phyloP scores from a whole-genome alignment of 2,113 vertebrate species.

The Hystrix cristata region DNA sequence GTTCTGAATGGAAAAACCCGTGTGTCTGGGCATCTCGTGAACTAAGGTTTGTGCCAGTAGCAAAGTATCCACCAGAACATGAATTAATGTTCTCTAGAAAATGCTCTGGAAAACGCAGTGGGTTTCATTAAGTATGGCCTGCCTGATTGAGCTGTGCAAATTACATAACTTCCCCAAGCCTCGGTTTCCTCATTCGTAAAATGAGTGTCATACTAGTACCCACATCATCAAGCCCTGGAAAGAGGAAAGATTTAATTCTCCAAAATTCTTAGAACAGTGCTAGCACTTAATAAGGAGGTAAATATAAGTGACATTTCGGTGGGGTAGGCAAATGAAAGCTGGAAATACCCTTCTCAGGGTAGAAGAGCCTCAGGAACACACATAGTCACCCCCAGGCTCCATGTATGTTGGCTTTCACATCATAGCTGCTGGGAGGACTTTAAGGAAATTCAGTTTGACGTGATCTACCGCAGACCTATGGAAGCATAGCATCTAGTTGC shows the following conservation, averaged over 20 bases:
- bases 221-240: neutral
- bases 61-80: neutral
- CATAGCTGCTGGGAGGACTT: neutral
- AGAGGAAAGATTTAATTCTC: conserved; percentile 12
- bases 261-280: neutral
- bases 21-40: neutral
- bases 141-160: neutral
- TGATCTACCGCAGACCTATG: neutral
- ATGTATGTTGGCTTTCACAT: neutral
- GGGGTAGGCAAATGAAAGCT: neutral
- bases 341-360: neutral
- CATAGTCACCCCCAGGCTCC: neutral
- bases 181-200: conserved; percentile 42
- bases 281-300: neutral
- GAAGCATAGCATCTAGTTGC: neutral
- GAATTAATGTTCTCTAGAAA: conserved; percentile 5
- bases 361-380: neutral
- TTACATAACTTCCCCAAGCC: neutral
- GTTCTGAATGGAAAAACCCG: conserved; percentile 1
- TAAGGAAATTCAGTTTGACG: conserved; percentile 6
- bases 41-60: neutral
- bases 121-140: neutral
- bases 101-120: neutral
- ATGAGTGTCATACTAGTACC: neutral
- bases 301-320: neutral